These are phyloP conservation scores for Aptenodytes forsteri DNA, from an alignment of 2,113 vertebrate species.

Conservation along the genomic window DNA sequence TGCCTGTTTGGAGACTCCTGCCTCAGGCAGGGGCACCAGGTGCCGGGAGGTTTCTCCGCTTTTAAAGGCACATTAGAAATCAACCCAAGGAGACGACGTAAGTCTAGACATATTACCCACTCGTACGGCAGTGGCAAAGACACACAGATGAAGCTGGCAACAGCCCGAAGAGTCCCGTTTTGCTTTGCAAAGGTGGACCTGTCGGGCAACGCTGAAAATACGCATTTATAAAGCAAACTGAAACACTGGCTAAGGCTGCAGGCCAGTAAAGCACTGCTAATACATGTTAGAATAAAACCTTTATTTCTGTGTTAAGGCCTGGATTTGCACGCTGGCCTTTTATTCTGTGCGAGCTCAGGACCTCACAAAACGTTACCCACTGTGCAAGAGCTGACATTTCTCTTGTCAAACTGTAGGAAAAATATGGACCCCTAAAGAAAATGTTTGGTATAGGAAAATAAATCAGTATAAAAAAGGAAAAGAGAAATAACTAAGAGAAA, in stretches of 20 bases:
- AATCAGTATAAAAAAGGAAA: neutral
- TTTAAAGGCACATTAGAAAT: neutral
- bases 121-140: fast-evolving
- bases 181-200: neutral
- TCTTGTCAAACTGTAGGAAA: neutral
- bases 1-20: neutral
- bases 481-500: neutral
- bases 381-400: fast-evolving
- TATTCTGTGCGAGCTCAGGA: neutral
- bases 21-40: neutral
- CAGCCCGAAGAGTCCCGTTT: neutral
- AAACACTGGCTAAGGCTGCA: neutral
- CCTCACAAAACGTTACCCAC: neutral
- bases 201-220: fast-evolving
- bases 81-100: neutral
- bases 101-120: fast-evolving
- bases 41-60: neutral
- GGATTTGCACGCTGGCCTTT: neutral
- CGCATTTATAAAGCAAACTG: neutral
- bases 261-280: neutral
- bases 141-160: fast-evolving
- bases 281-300: neutral
- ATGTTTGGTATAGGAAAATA: fast-evolving
- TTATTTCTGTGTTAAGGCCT: neutral
- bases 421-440: neutral